phyloP scores from a whole-genome alignment of 2,888 invertebrate genomes.

The Coelogynopora nodosa region DNA sequence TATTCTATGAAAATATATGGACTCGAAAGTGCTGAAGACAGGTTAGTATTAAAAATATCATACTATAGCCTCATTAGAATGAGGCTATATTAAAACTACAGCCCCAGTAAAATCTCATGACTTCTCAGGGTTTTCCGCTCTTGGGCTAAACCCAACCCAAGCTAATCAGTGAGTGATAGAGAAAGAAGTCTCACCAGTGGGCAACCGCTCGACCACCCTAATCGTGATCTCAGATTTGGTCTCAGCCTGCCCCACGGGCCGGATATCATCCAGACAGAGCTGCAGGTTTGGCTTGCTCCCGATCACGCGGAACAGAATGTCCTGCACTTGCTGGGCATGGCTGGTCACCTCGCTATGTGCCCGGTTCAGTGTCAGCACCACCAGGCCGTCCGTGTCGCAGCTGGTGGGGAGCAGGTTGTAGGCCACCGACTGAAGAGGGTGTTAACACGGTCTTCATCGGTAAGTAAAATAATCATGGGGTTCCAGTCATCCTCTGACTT shows the following conservation, averaged over 20 bases:
- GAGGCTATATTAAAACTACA: no score
- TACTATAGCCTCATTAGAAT: no score
- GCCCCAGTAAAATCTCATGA: no score
- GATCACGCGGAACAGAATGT: constrained; percentile 62
- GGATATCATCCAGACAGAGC: constrained; percentile 74
- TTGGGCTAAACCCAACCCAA: no score
- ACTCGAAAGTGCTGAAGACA: no score
- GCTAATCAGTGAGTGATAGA: not conserved
- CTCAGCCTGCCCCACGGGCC: constrained; percentile 71
- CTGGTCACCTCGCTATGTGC: constrained; percentile 73
- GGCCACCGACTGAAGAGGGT: constrained; percentile 71
- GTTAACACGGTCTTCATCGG: no score
- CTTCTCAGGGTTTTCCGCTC: no score
- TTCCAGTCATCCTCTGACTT: no score
- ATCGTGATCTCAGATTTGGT: constrained; percentile 74
- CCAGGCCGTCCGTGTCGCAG: constrained; percentile 84
- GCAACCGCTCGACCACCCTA: constrained; percentile 71
- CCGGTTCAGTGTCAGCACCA: constrained; percentile 78
- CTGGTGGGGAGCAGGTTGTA: constrained; percentile 81
- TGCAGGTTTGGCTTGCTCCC: constrained; percentile 80
- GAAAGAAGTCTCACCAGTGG: constrained; percentile 54
- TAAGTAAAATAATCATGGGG: no score
- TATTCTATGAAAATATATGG: no score
- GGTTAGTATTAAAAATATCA: no score
- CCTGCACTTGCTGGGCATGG: constrained; percentile 69